Base-by-base conservation (phyloP, 1,140 invertebrate species). In the Neomicropteryx cornuta region DNA sequence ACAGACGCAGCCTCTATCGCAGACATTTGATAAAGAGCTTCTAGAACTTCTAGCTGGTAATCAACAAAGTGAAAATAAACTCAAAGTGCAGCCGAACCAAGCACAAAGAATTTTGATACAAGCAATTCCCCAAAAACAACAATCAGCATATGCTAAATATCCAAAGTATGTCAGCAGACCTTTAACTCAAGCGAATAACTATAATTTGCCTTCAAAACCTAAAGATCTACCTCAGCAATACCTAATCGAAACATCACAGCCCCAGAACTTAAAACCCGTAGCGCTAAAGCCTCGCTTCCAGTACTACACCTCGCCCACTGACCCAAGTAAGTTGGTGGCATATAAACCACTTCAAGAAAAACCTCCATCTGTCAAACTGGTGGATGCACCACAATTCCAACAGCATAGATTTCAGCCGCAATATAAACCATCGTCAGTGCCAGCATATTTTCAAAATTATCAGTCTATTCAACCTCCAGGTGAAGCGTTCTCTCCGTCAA, bases 11-110 rank as follows among this genome's bases (percentile, higher is more conserved):
- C 1, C 33, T 10, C 3, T 34, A 21, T 22, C 17, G 22, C 21
- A 44, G 8, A 37, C 45, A 21, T 47, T 47, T 18, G 45, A 47
- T 40, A 47, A 44, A 29, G 45, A 47, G 33, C 36, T 47, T 13
- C 42, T 43, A 17, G 22, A 47, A 21, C 28, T 47, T 8, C 39
- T 47, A 11, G 42, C 45, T 3, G 45, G 42, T 4, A 47, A 47
- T 29, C 42, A 42, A 40, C 42, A 42, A 10, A 29, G 36, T 6
- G 45, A 47, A 40, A 23, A 37, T 4, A 47, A 47, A 42, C 22
- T 27, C 3, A 47, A 42, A 35, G 29, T 38, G 27, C 38, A 39
- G 24, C 23, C 2, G 11, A 36, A 45, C 35, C 24, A 21, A n/a
- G 13, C 18, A 30, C 17, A 23, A 35, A 23, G 18, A 39, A 45